These are phyloP conservation scores for Sminthurides aquaticus DNA, from an alignment of 2,888 invertebrate genomes.

Conservation along the genomic window DNA sequence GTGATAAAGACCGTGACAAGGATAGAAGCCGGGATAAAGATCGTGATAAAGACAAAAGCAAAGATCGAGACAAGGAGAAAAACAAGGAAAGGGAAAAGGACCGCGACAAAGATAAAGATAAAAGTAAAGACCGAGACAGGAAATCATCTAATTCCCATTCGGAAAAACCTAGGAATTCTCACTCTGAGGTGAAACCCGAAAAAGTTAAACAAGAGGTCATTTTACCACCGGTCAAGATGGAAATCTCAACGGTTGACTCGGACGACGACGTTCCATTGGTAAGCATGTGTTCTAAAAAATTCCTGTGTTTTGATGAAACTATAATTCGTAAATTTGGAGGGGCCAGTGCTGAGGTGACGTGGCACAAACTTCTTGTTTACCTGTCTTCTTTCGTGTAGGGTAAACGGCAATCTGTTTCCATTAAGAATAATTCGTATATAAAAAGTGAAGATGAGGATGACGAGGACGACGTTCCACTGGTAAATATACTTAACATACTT, in stretches of 20 bases:
- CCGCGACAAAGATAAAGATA: constrained; percentile 39
- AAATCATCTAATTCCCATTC: constrained; percentile 10
- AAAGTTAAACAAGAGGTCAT: constrained; percentile 10
- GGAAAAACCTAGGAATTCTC: background rate
- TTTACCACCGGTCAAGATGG: constrained; percentile 7
- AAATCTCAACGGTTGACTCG: constrained; percentile 48
- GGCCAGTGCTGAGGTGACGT: too few species aligned
- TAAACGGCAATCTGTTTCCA: constrained; percentile 43
- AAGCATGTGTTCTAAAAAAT: constrained; percentile 46
- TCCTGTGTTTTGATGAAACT: constrained; percentile 44
- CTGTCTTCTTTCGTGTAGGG: constrained; percentile 37
- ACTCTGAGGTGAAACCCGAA: constrained; percentile 32
- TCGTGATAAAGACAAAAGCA: constrained; percentile 42
- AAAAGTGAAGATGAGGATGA: constrained; percentile 23
- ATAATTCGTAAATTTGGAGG: background rate
- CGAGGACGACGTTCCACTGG: constrained; percentile 37
- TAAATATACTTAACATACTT: constrained; percentile 15
- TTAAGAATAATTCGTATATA: constrained; percentile 45
- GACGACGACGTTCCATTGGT: constrained; percentile 73
- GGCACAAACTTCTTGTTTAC: too few species aligned
- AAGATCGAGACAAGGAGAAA: constrained; percentile 44
- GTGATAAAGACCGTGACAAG: constrained; percentile 43
- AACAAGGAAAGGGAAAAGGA: constrained; percentile 37
- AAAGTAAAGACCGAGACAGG: constrained; percentile 42
- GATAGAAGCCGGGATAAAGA: constrained; percentile 21